A percentile compares a stretch with the other conserved stretches of the same genome.
Evolutionary conservation across 92 coral and sea anemone genomes (phyloP).

Genomic region (Phenganax stokvisi): DNA sequence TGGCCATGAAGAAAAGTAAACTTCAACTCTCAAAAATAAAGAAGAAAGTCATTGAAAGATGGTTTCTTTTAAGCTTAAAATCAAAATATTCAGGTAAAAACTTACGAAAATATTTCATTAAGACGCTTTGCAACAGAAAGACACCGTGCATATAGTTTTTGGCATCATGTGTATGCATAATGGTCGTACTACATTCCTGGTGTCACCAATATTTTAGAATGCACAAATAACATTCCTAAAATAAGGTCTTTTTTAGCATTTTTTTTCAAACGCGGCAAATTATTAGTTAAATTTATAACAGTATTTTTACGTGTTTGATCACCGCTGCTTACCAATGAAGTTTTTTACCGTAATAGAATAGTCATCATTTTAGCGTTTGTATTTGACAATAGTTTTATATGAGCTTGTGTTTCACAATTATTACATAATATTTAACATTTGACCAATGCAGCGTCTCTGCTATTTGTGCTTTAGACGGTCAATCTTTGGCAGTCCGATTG

Average conservation of each 20-base stretch:
- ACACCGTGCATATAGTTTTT: background rate
- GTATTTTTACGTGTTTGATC: too few relatives aligned
- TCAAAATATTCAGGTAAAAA: background rate
- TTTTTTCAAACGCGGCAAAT: too few relatives aligned
- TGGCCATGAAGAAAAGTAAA: constrained; percentile 23
- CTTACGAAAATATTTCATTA: background rate
- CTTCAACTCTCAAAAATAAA: background rate
- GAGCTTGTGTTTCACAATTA: background rate
- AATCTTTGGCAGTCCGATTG: background rate
- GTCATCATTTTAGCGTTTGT: background rate
- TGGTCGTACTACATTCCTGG: too few relatives aligned
- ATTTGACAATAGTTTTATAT: background rate
- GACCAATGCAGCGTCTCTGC: background rate
- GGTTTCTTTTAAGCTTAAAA: background rate
- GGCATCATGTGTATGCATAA: background rate
- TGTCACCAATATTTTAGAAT: too few relatives aligned
- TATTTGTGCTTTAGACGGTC: background rate
- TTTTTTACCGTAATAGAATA: too few relatives aligned
- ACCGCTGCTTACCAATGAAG: too few relatives aligned
- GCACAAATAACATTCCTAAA: too few relatives aligned
- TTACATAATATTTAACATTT: background rate
- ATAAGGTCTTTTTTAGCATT: too few relatives aligned
- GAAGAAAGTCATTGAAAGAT: too few relatives aligned
- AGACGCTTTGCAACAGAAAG: background rate
- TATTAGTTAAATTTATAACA: too few relatives aligned